Evolutionary conservation across 2,888 invertebrate genomes (phyloP), one percentile per base, ranked within the genome.

Genomic region (Dasysyrphus albostriatus): DNA sequence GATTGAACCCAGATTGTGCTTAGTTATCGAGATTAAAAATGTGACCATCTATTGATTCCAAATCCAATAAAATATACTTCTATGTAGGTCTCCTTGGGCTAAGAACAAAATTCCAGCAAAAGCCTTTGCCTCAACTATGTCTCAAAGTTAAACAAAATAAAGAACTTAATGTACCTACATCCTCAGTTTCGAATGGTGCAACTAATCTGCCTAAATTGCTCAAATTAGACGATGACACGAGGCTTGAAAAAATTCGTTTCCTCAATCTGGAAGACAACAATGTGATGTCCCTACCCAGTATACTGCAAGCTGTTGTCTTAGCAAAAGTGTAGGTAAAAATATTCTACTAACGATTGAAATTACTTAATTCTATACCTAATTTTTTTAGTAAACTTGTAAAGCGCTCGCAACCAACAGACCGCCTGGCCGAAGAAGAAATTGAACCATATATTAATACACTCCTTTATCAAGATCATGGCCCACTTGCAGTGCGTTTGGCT

Each of bases 51-150:
- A 2, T 24, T 24, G 3, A 1, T 24, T 24, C 24, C 24, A 24
- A 24, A 24, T 24, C 3, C 24, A 24, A 24, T 24, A 24, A 24
- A 24, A 24, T 24, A 24, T 3, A 1, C 24, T 24, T 24, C 24
- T 73, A 34, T 14, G 7, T 14, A 90, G 90, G 90, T 32, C 51
- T 96, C 44, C 93, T 99, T 88, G 99, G 99, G 0, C 96, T 97
- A 91, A 94, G 99, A 87, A 99, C 99, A 9, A 96, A 96, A 90
- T 98, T 95, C 91, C 99, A 99, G 92, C 94, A 95, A 89, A 95
- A 95, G 56, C 94, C 96, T 42, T 92, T 98, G 61, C 95, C 99
- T 0, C 99, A 99, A 91, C 93, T 99, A 16, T 95, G 96, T 49
- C 92, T 98, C 0, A 94, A 95, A 89, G 95, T 97, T 65, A 93